Percentiles rank a stretch among this genome's conserved stretches.
Conservation (phyloP, 2,888 invertebrate species). For the Pharmacophagus antenor region DNA sequence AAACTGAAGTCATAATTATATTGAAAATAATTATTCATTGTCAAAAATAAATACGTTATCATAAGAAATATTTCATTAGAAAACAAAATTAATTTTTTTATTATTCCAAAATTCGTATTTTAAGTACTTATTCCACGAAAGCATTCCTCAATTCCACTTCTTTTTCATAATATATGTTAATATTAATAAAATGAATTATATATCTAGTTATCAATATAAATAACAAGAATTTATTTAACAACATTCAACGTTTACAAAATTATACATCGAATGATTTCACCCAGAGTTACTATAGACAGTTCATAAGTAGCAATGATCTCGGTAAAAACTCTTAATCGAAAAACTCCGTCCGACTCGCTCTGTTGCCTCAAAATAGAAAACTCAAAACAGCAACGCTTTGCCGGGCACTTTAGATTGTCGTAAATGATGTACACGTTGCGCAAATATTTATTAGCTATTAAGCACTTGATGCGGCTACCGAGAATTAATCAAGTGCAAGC, state of each 20-base stretch:
- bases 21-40: too few relatives aligned
- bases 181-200: too few relatives aligned
- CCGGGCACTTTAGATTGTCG: slow-evolving; percentile 52
- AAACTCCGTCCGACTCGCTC: slow-evolving; percentile 50
- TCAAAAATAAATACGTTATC: too few relatives aligned
- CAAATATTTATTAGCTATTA: slow-evolving; percentile 60
- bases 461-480: slow-evolving; percentile 42
- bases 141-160: too few relatives aligned
- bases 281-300: slow-evolving; percentile 48
- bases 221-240: background rate
- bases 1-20: too few relatives aligned
- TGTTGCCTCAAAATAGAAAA: slow-evolving; percentile 64
- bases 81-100: too few relatives aligned
- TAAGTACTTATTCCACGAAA: too few relatives aligned
- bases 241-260: background rate
- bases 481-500: slow-evolving; percentile 35
- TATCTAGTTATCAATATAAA: background rate
- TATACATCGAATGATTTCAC: slow-evolving; percentile 35
- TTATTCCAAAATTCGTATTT: too few relatives aligned
- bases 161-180: too few relatives aligned
- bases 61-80: too few relatives aligned
- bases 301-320: slow-evolving; percentile 48
- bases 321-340: slow-evolving; percentile 66
- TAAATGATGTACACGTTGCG: slow-evolving; percentile 51
- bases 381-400: slow-evolving; percentile 49